Evolutionary conservation across 2,888 invertebrate species (phyloP).

Genomic region (Herminia tarsipennalis): DNA sequence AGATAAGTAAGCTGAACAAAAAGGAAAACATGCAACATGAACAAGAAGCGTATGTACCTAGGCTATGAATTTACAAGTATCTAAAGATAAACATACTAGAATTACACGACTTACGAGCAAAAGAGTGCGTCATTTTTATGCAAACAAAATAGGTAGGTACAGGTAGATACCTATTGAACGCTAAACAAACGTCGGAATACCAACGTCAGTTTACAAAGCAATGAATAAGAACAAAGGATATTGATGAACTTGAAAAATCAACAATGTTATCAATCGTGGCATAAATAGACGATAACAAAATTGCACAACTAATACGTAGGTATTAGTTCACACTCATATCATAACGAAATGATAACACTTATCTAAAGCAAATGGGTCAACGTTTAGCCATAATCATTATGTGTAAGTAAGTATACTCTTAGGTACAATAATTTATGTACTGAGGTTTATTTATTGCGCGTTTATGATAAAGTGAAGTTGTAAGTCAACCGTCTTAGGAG

Average conservation of each 20-base stretch:
- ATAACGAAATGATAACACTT: conserved; percentile 66
- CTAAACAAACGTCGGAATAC: conserved; percentile 49
- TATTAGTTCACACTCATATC: conserved; percentile 51
- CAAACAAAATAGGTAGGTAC: conserved; percentile 51
- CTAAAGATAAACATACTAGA: conserved; percentile 39
- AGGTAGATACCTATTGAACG: too few relatives aligned
- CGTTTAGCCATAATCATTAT: conserved; percentile 58
- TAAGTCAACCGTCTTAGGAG: conserved; percentile 40
- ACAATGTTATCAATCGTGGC: conserved; percentile 55
- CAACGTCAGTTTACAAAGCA: conserved; percentile 54
- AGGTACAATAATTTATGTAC: conserved; percentile 29
- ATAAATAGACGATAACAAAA: conserved; percentile 62
- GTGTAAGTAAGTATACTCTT: conserved; percentile 18
- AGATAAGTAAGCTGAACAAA: too few relatives aligned
- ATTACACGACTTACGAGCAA: conserved; percentile 44
- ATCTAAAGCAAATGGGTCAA: conserved; percentile 76
- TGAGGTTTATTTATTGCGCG: too few relatives aligned
- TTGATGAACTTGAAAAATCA: conserved; percentile 67
- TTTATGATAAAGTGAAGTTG: conserved; percentile 46
- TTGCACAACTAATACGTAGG: conserved; percentile 67
- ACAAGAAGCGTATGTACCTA: too few relatives aligned
- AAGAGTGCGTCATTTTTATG: conserved; percentile 58
- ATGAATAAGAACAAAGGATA: conserved; percentile 58
- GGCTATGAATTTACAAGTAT: conserved; percentile 34
- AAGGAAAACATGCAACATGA: too few relatives aligned